These are phyloP conservation scores for Ptilorrhoa leucosticta DNA, from an alignment of 2,113 vertebrate species.

Conservation along the genomic window DNA sequence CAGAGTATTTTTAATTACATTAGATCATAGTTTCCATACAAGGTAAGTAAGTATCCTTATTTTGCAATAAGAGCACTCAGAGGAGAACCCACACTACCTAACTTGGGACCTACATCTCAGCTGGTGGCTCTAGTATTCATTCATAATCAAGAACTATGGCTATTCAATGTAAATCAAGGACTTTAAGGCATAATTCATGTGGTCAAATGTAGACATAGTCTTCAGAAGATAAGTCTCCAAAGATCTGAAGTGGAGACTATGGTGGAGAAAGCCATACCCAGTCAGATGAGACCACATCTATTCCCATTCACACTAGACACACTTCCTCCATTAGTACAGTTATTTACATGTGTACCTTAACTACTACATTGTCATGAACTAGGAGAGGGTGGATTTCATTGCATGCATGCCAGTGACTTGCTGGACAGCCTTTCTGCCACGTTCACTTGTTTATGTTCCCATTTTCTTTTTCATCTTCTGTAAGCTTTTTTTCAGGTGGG, in stretches of 20 bases:
- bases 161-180: neutral
- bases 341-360: neutral
- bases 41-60: neutral
- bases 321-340: rapidly evolving
- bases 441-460: rapidly evolving
- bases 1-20: neutral
- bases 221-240: neutral
- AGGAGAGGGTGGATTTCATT: neutral
- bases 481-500: neutral
- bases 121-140: neutral
- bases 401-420: neutral
- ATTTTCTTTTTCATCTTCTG: neutral
- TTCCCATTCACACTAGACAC: no score
- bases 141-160: neutral
- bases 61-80: neutral
- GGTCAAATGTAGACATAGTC: neutral
- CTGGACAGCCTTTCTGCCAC: neutral
- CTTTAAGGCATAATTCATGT: neutral
- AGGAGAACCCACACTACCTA: neutral
- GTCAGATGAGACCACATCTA: neutral
- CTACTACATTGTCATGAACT: neutral
- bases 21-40: neutral
- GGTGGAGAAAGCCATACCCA: neutral
- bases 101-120: neutral
- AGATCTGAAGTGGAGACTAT: neutral